phyloP scores from a whole-genome alignment of 2,113 vertebrate genomes.

The Neogale vison region DNA sequence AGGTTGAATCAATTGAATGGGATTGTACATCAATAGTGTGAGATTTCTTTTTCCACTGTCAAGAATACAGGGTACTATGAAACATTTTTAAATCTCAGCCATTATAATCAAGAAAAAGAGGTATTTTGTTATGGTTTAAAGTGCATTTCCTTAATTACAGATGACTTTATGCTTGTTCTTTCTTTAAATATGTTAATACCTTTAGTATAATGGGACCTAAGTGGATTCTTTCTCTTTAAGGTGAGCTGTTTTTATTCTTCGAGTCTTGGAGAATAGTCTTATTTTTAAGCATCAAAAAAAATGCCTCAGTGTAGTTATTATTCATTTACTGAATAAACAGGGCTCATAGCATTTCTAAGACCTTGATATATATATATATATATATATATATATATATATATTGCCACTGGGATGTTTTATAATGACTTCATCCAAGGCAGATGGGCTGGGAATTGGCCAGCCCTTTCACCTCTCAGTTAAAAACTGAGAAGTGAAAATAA shows the following conservation, averaged over 20 bases:
- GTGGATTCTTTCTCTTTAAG: background rate
- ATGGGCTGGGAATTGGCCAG: background rate
- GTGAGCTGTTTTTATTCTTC: background rate
- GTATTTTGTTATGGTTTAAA: background rate
- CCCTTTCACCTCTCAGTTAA: background rate
- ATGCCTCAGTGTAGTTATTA: background rate
- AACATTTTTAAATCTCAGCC: background rate
- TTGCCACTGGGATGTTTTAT: background rate
- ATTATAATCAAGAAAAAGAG: background rate
- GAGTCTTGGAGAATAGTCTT: background rate
- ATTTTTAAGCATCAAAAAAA: background rate
- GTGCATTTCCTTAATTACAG: background rate
- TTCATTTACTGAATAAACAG: background rate
- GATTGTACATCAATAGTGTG: background rate
- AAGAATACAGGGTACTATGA: background rate
- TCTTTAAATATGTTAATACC: background rate
- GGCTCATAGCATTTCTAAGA: background rate
- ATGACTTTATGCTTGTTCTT: background rate
- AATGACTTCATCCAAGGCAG: background rate
- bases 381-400: no score
- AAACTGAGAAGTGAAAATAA: no score
- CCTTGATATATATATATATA: background rate
- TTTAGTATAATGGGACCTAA: background rate
- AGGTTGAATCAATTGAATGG: background rate
- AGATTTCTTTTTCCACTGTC: background rate